Percentiles rank a stretch among this genome's conserved stretches.
Evolutionary conservation across 1,140 invertebrate species (phyloP).

Genomic region (Melipona quadrifasciata): DNA sequence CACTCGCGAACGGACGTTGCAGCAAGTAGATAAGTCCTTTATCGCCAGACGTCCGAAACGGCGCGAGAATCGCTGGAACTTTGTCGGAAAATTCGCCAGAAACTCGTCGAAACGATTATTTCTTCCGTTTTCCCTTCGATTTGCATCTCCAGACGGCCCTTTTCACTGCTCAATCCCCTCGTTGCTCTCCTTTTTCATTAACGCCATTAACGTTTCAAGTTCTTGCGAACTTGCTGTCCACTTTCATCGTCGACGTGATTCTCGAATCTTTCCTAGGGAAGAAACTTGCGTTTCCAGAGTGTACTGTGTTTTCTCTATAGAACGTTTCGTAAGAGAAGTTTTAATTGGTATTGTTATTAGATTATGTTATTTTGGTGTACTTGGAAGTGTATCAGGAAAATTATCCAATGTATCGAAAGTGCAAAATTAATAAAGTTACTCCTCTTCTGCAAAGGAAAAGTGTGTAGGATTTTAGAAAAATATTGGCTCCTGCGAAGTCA

Average conservation of each 20-base stretch:
- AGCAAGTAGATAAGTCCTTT: conserved; percentile 37
- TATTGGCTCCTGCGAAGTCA: too few species aligned
- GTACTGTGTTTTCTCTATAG: too few species aligned
- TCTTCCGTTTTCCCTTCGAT: not conserved
- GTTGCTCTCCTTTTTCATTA: not conserved
- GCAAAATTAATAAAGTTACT: too few species aligned
- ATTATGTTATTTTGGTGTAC: too few species aligned
- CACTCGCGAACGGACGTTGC: not conserved
- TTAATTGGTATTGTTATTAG: too few species aligned
- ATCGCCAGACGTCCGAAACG: not conserved
- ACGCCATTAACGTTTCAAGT: not conserved
- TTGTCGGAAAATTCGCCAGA: not conserved
- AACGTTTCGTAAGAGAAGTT: too few species aligned
- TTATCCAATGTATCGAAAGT: too few species aligned
- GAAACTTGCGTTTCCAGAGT: too few species aligned
- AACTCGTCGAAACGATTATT: not conserved
- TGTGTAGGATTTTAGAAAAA: too few species aligned
- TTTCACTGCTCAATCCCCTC: not conserved
- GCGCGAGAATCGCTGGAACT: not conserved
- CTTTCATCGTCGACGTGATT: not conserved
- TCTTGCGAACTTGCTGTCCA: not conserved
- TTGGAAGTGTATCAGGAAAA: too few species aligned
- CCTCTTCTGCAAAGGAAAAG: too few species aligned
- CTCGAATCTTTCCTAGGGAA: not conserved
- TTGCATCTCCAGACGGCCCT: too few species aligned